A percentile compares a stretch with the other conserved stretches of the same genome.
Evolutionary conservation across 2,797 vertebrate species (phyloP).

Genomic region (Enteromius trimaculatus): DNA sequence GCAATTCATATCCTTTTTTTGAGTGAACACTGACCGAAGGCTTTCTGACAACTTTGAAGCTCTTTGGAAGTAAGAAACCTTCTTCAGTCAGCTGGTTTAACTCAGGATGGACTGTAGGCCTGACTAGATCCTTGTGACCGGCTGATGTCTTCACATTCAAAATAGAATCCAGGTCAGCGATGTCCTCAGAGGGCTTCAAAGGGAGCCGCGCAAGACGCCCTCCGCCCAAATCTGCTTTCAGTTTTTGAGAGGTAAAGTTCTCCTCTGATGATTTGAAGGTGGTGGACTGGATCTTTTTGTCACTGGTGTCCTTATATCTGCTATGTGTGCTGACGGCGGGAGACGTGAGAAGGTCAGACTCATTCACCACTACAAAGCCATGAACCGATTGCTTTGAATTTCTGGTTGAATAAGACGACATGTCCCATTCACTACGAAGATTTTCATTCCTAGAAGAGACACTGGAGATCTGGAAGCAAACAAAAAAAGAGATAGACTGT

Average conservation of each 20-base stretch:
- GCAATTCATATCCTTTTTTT: constrained; percentile 23
- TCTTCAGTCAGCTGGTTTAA: constrained; percentile 54
- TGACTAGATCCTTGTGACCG: constrained; percentile 39
- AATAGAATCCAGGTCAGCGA: constrained; percentile 43
- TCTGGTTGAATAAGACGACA: constrained; percentile 34
- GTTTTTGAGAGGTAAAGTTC: constrained; percentile 61
- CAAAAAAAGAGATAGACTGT: constrained; percentile 3
- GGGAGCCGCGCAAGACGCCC: constrained; percentile 3
- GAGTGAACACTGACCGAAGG: neutral
- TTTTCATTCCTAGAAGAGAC: constrained; percentile 33
- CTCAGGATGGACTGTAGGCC: constrained; percentile 33
- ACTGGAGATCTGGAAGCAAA: constrained; percentile 51
- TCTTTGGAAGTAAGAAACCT: constrained; percentile 47
- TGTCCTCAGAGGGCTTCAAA: constrained; percentile 32
- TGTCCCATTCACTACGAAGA: constrained; percentile 20
- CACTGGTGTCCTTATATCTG: rapidly evolving
- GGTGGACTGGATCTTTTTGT: constrained; percentile 57
- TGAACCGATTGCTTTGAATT: constrained; percentile 35
- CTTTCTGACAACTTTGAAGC: constrained; percentile 15
- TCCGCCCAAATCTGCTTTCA: neutral
- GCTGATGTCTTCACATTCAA: constrained; percentile 28
- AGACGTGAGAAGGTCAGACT: constrained; percentile 43
- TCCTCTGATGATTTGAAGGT: constrained; percentile 43
- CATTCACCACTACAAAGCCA: constrained; percentile 55
- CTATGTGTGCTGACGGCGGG: neutral